These are phyloP conservation scores for Gobionotothen gibberifrons DNA, from an alignment of 2,797 vertebrate species.

Conservation along the genomic window DNA sequence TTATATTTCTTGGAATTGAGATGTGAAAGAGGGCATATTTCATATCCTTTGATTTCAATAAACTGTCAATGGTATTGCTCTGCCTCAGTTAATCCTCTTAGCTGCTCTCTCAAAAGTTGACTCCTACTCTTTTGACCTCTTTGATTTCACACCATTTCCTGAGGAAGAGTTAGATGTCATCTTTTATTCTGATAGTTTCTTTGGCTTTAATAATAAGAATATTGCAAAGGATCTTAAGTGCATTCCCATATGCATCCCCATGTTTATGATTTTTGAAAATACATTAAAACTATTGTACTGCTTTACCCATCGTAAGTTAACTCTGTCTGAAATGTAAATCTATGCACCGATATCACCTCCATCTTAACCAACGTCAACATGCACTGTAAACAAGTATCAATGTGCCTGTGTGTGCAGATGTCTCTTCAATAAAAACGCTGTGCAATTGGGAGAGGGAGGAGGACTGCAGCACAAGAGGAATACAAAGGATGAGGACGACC, in stretches of 20 bases:
- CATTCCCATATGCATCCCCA: constrained; percentile 8
- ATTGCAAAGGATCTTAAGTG: constrained; percentile 1
- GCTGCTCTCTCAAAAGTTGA: too few species aligned
- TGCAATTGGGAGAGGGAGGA: constrained; percentile 53
- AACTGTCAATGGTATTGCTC: too few species aligned
- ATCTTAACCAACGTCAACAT: constrained; percentile 3
- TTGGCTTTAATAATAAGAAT: not conserved
- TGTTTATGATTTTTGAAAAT: not conserved
- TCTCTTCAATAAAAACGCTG: constrained; percentile 41
- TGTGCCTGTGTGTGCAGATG: constrained; percentile 37
- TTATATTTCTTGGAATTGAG: too few species aligned
- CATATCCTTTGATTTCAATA: too few species aligned
- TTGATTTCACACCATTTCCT: constrained; percentile 17
- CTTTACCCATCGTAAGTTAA: not conserved
- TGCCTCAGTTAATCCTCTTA: too few species aligned
- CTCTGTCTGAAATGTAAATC: not conserved
- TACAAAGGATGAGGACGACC: constrained; percentile 66
- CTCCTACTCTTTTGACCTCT: constrained; percentile 8
- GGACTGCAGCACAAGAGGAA: constrained; percentile 61
- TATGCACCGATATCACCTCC: not conserved
- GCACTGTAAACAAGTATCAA: constrained; percentile 19
- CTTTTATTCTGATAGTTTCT: not conserved
- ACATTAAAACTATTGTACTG: not conserved
- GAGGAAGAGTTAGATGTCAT: not conserved
- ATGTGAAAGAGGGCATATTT: too few species aligned